Evolutionary conservation across 2,888 invertebrate genomes (phyloP), one percentile per base, ranked within the genome.

Genomic region (Mythimna impura): DNA sequence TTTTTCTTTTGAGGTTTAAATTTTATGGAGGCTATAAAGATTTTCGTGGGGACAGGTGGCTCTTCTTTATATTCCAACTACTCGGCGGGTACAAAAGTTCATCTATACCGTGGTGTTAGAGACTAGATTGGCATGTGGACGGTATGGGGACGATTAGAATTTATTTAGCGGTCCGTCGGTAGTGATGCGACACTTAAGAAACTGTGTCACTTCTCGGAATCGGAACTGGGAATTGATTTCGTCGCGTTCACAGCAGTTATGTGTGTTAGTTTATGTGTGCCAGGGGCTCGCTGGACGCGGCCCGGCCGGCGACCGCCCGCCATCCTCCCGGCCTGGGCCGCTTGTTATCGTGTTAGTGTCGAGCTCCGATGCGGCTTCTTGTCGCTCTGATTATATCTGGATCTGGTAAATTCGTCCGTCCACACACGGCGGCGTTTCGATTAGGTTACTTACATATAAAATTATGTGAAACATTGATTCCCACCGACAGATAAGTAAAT

Each of bases 41-140:
- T 95, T 95, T 96, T 94, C 95, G 92, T 94, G 94, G 96, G 92
- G 96, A 96, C 96, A 96, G 96, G 96, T 96, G 96, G 95, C 93
- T 95, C 93, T 96, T 94, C 94, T 95, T 95, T 96, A 95, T 94
- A 94, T 93, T 94, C 93, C 92, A 94, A 94, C 91, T 93, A 91
- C 93, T 91, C 91, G 87, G 82, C 78, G 85, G 89, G 90, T 88
- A 90, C 89, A 86, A 93, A 92, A 91, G 87, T 88, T 92, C 86
- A 87, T 92, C 91, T 93, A 92, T 89, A 89, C 87, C 85, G 87
- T 81, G 85, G 92, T 87, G 87, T 86, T 95, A 96, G 92, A 89
- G 95, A 88, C 91, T 92, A 95, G 92, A 93, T 94, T 94, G 91
- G 93, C 91, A 89, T 95, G 94, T 82, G 90, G 82, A 78, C 74